Conservation (phyloP, 1,140 invertebrate species). For the Aphelinus certus region DNA sequence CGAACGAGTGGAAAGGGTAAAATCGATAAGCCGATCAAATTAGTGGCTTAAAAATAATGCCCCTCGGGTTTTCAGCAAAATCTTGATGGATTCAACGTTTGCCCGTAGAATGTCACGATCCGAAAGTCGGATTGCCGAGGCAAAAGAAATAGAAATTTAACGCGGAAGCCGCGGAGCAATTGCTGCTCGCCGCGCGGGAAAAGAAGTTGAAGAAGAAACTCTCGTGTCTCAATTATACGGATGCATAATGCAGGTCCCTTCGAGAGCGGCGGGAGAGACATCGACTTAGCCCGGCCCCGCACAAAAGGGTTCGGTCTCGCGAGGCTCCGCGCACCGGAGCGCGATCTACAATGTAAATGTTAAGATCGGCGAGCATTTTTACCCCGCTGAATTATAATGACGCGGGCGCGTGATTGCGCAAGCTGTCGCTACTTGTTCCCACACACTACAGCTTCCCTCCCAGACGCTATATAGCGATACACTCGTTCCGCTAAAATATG, state of each 20-base stretch:
- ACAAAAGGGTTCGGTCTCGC: too few species aligned
- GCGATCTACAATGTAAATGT: slow-evolving; percentile 27
- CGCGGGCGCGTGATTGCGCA: too few species aligned
- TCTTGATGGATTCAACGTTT: neutral
- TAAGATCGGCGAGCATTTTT: slow-evolving; percentile 24
- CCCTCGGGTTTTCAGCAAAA: too few species aligned
- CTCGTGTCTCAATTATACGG: slow-evolving; percentile 26
- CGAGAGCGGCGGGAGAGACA: too few species aligned
- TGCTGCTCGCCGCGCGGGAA: neutral
- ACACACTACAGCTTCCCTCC: too few species aligned
- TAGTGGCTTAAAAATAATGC: too few species aligned
- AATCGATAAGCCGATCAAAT: too few species aligned
- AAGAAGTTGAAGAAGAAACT: neutral
- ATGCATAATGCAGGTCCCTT: slow-evolving; percentile 17
- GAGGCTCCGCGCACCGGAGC: neutral
- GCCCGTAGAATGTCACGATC: neutral
- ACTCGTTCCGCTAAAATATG: too few species aligned
- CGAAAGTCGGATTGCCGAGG: neutral
- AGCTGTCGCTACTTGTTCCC: too few species aligned
- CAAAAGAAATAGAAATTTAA: neutral
- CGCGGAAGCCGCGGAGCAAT: slow-evolving; percentile 4
- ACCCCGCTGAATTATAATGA: neutral
- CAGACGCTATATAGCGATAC: too few species aligned
- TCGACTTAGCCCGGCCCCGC: too few species aligned
- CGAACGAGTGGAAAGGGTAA: too few species aligned